These are phyloP conservation scores for Hypolimnas misippus DNA, from an alignment of 2,888 invertebrate species.

Conservation along the genomic window DNA sequence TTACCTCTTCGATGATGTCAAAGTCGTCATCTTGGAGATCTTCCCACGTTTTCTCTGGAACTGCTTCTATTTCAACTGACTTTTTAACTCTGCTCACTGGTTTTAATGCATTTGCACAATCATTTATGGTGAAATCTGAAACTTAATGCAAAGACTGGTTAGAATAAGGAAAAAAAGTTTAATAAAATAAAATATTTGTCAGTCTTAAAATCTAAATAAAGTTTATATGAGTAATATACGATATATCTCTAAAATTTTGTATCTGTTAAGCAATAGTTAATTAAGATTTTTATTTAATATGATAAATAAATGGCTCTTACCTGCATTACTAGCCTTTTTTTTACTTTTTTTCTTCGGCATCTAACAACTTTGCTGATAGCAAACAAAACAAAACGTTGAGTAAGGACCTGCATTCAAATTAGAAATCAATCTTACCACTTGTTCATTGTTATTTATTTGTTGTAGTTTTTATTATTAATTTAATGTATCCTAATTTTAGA, in stretches of 20 bases:
- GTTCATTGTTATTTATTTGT: background rate
- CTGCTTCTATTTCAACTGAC: conserved; percentile 46
- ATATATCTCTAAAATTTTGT: background rate
- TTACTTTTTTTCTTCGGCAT: conserved; percentile 53
- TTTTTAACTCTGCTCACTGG: conserved; percentile 61
- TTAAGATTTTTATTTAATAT: background rate
- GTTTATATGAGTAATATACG: background rate
- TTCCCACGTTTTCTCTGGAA: conserved; percentile 63
- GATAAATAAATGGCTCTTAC: conserved; percentile 24
- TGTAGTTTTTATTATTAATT: background rate
- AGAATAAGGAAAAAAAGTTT: background rate
- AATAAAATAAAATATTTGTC: background rate
- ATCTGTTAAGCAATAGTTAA: background rate
- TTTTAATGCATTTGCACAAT: conserved; percentile 85
- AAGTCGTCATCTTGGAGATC: conserved; percentile 59
- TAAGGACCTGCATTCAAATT: conserved; percentile 47
- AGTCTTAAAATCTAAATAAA: background rate
- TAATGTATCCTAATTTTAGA: background rate
- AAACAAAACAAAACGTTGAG: conserved; percentile 27
- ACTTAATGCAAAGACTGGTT: conserved; percentile 37
- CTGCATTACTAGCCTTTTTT: conserved; percentile 42
- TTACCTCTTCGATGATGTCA: conserved; percentile 58
- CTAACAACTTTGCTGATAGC: conserved; percentile 35
- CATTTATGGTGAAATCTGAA: conserved; percentile 87
- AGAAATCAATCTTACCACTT: conserved; percentile 9